Conservation (phyloP, 2,113 vertebrate species). For the Chroicocephalus ridibundus region DNA sequence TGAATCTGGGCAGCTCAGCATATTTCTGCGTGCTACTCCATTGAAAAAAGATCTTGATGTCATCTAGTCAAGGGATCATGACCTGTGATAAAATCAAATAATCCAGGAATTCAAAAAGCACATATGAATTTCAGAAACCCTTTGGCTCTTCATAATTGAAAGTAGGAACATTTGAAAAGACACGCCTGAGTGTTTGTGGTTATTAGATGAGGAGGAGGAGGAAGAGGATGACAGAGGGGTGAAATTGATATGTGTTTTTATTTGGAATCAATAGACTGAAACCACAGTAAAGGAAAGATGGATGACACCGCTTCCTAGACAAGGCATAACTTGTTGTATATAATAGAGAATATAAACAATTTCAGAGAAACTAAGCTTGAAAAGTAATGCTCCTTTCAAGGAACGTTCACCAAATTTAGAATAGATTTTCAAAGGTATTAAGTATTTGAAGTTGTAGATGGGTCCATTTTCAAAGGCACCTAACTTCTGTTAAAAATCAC, state of each 20-base stretch:
- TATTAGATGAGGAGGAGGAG: neutral
- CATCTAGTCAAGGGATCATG: neutral
- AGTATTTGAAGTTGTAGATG: neutral
- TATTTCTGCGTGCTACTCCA: constrained; percentile 10
- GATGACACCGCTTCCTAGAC: neutral
- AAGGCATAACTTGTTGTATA: neutral
- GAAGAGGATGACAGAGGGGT: neutral
- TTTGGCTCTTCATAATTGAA: neutral
- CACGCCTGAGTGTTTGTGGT: neutral
- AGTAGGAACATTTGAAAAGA: neutral
- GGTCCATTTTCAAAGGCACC: neutral
- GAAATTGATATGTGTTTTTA: neutral
- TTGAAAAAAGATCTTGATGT: constrained; percentile 23
- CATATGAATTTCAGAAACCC: neutral
- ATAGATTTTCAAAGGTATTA: neutral
- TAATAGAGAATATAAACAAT: neutral
- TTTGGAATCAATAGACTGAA: neutral
- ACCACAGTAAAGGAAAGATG: neutral
- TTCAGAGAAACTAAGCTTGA: neutral
- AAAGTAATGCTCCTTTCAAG: neutral
- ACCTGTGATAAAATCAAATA: constrained; percentile 5
- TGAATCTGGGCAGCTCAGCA: constrained; percentile 29
- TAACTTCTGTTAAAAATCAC: neutral
- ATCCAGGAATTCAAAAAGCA: neutral
- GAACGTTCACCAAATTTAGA: neutral